A percentile compares a stretch with the other conserved stretches of the same genome.
phyloP scores from a whole-genome alignment of 2,888 invertebrate genomes.

The Ernsta delagoae region DNA sequence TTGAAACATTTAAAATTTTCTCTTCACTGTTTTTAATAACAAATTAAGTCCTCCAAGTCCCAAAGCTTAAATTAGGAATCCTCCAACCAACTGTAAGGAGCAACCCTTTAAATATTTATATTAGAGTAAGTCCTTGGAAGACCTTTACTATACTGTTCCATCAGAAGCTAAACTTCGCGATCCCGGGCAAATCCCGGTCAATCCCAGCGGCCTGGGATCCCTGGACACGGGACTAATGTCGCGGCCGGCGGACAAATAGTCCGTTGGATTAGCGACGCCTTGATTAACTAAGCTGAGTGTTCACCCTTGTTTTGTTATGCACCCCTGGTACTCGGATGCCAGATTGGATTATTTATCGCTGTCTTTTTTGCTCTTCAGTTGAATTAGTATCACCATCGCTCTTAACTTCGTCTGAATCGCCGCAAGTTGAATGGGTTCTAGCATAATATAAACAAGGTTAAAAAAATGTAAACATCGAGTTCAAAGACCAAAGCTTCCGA shows the following conservation, averaged over 20 bases:
- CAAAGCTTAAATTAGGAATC: slow-evolving; percentile 35
- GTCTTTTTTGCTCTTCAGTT: slow-evolving; percentile 27
- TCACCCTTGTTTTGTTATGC: slow-evolving; percentile 71
- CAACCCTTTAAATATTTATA: slow-evolving; percentile 16
- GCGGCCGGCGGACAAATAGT: slow-evolving; percentile 73
- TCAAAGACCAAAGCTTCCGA: slow-evolving; percentile 31
- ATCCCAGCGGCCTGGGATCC: slow-evolving; percentile 49
- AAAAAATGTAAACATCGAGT: slow-evolving; percentile 31
- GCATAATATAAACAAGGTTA: slow-evolving; percentile 14
- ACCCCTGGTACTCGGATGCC: slow-evolving; percentile 61
- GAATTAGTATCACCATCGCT: slow-evolving; percentile 18
- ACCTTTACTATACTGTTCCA: slow-evolving; percentile 39
- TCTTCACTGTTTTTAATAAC: slow-evolving; percentile 41
- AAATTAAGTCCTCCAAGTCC: slow-evolving; percentile 39
- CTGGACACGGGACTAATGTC: slow-evolving; percentile 75
- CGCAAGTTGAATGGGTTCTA: slow-evolving; percentile 17
- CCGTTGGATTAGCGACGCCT: slow-evolving; percentile 70
- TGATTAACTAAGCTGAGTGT: slow-evolving; percentile 75
- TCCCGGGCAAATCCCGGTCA: slow-evolving; percentile 58
- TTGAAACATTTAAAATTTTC: slow-evolving; percentile 39
- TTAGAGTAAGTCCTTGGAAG: slow-evolving; percentile 20
- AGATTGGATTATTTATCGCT: slow-evolving; percentile 34
- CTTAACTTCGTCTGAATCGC: slow-evolving; percentile 16
- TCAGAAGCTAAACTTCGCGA: slow-evolving; percentile 53
- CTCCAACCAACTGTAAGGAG: slow-evolving; percentile 11